Conservation (phyloP, 2,797 vertebrate genomes). For the Orestias chungarensis region DNA sequence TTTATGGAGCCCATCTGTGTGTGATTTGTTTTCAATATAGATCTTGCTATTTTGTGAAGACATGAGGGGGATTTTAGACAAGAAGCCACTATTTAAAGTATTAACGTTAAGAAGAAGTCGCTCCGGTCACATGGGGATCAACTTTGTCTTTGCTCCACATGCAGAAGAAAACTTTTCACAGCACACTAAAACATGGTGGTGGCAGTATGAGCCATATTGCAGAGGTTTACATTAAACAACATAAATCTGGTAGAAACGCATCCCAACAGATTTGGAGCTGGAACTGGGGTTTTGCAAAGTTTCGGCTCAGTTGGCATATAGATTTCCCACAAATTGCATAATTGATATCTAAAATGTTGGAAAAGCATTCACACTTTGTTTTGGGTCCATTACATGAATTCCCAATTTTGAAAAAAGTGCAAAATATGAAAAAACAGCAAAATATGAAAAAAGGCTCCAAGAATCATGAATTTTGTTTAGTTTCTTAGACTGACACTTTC, state of each 20-base stretch:
- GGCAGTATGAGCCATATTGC: neutral
- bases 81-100: no score
- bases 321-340: no score
- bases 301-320: no score
- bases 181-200: neutral
- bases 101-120: no score
- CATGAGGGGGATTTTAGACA: neutral
- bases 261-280: neutral
- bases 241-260: neutral
- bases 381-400: neutral
- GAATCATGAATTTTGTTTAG: neutral
- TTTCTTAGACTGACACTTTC: conserved; percentile 13
- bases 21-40: neutral
- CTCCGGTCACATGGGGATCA: no score
- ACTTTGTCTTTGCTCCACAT: no score
- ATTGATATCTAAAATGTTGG: neutral
- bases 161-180: neutral
- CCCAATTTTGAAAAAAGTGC: neutral
- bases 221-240: neutral
- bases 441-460: neutral
- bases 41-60: neutral
- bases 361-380: neutral
- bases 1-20: neutral
- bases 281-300: neutral
- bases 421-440: neutral